Evolutionary conservation across 1,140 invertebrate species (phyloP), one percentile per base, ranked within the genome.

Genomic region (Glomeris maerens): DNA sequence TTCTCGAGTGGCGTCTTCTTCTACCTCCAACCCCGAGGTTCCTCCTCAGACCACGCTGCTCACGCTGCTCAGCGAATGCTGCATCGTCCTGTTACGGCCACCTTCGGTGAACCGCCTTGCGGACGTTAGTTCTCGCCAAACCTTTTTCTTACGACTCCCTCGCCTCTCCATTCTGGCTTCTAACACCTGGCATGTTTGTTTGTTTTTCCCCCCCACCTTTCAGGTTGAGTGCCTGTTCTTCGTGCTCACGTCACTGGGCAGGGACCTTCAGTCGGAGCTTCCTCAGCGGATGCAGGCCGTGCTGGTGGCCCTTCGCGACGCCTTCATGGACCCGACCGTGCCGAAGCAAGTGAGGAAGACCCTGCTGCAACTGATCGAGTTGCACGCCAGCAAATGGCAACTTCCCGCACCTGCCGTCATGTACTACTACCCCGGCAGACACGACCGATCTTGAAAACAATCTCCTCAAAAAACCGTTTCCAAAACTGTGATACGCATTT

Each of bases 381-480:
- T 91, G 41, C 81, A 85, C 62, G 85, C 86, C 1, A 83, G 83
- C 0, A 78, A 82, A 60, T 91, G 88, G 88, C 82, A 89, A 63
- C 72, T 91, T 40, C 81, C 84, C 20, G 84, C 84, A 23, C 80
- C 83, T 3, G 84, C 87, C 1, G 81, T 90, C 27, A 76, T 87
- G 44, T 92, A 92, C 67, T 91, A 91, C 66, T 89, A 89, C 65
- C 83, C 84, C 36, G 40, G 49, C 3, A 50, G 29, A 23, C 49
- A 50, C 5, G 47, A 48, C 22, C 27, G 27, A 41, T 36, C 31
- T n/a, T 48, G 45, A 47, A 21, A 7, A 10, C 31, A 10, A 13
- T 36, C 20, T 36, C 31, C 31, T n/a, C n/a, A n/a, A n/a, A n/a
- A n/a, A n/a, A n/a, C n/a, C n/a, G n/a, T n/a, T n/a, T n/a, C n/a